Evolutionary conservation across 1,140 invertebrate species (phyloP).

Genomic region (Phortica variegata): DNA sequence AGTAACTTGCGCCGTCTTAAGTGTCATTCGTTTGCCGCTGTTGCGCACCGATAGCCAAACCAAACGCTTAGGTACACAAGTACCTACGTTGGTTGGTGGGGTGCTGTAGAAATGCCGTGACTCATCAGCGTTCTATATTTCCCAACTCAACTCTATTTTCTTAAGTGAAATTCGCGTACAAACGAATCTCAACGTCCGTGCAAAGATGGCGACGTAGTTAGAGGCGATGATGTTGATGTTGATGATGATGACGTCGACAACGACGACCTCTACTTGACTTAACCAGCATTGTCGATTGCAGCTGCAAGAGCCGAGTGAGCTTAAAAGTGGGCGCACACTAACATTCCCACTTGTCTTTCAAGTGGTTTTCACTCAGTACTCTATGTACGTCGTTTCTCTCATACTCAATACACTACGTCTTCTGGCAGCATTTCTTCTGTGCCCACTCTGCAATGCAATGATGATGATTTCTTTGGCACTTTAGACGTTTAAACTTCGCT

Average conservation of each 20-base stretch:
- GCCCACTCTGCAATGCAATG: constrained; percentile 41
- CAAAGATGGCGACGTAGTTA: constrained; percentile 16
- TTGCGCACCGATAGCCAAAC: too few relatives aligned
- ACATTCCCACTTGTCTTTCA: background rate
- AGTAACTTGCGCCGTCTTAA: too few relatives aligned
- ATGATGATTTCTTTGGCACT: constrained; percentile 54
- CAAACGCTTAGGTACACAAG: too few relatives aligned
- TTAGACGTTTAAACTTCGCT: constrained; percentile 50
- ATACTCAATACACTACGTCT: constrained; percentile 1
- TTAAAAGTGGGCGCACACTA: too few relatives aligned
- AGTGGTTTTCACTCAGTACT: background rate
- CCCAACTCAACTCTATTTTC: constrained; percentile 50
- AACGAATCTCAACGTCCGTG: too few relatives aligned
- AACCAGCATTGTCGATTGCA: constrained; percentile 56
- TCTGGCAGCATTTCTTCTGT: constrained; percentile 22
- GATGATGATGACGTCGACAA: constrained; percentile 16
- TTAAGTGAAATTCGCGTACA: constrained; percentile 40
- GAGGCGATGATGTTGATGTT: too few relatives aligned
- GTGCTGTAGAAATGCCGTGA: too few relatives aligned
- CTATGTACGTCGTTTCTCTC: background rate
- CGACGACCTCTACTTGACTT: constrained; percentile 56
- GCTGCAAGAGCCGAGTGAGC: too few relatives aligned
- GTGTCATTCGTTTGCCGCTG: too few relatives aligned
- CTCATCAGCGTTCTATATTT: too few relatives aligned
- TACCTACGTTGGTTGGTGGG: too few relatives aligned